Conservation (phyloP, 2,888 invertebrate genomes). For the Netelia melanura region DNA sequence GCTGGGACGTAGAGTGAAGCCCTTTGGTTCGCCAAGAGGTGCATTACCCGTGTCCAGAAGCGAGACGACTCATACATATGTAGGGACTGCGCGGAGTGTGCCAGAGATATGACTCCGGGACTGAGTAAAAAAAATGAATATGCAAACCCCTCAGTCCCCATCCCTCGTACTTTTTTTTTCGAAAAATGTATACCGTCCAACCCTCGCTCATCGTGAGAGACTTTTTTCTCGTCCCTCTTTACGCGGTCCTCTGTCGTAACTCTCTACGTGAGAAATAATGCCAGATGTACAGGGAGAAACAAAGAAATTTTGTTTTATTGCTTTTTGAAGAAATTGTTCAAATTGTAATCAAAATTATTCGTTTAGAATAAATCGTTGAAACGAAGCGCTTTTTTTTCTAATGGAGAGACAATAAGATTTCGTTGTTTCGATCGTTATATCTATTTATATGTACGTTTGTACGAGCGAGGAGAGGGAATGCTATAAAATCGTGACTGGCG, state of each 20-base stretch:
- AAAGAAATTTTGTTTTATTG: slow-evolving; percentile 5
- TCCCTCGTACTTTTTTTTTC: slow-evolving; percentile 77
- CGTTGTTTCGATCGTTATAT: neutral
- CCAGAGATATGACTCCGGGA: slow-evolving; percentile 47
- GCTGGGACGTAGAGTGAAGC: slow-evolving; percentile 61
- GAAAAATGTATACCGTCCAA: slow-evolving; percentile 75
- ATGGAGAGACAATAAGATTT: neutral
- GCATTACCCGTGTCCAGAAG: slow-evolving; percentile 75
- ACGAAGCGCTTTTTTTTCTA: neutral
- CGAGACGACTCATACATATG: slow-evolving; percentile 81
- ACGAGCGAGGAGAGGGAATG: slow-evolving; percentile 7
- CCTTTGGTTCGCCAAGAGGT: slow-evolving; percentile 61
- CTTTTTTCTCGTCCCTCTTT: slow-evolving; percentile 15
- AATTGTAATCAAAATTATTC: too few relatives aligned
- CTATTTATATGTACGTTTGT: slow-evolving; percentile 13
- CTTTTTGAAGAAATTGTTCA: too few relatives aligned
- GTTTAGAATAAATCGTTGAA: too few relatives aligned
- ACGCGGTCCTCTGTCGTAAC: neutral
- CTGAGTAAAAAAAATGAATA: slow-evolving; percentile 79
- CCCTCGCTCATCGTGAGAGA: slow-evolving; percentile 52
- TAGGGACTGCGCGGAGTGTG: slow-evolving; percentile 62
- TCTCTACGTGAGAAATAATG: slow-evolving; percentile 5
- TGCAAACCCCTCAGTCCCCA: slow-evolving; percentile 73
- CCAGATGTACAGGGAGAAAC: slow-evolving; percentile 15
- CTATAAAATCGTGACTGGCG: slow-evolving; percentile 61